Evolutionary conservation across 1,140 invertebrate species (phyloP).

Genomic region (Harlomillsia oculata): DNA sequence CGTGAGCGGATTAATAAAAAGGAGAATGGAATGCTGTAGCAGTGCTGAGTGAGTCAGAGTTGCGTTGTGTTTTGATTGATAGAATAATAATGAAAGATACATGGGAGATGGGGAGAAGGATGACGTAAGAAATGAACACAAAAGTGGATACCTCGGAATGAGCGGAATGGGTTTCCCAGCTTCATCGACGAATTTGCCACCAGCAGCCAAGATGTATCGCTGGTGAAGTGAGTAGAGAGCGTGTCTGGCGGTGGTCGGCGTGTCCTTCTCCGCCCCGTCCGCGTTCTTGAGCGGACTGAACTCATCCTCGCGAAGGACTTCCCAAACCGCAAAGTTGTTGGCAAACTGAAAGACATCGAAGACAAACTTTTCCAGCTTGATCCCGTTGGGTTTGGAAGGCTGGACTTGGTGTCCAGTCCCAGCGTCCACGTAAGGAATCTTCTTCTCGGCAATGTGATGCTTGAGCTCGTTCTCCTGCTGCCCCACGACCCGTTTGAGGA

Average conservation of each 20-base stretch:
- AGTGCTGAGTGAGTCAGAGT: no score
- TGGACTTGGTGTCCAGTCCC: slow-evolving; percentile 59
- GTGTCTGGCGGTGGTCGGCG: slow-evolving; percentile 69
- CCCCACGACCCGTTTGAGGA: slow-evolving; percentile 54
- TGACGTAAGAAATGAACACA: no score
- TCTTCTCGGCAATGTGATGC: slow-evolving; percentile 94
- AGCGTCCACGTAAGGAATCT: slow-evolving; percentile 77
- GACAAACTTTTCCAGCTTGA: slow-evolving; percentile 96
- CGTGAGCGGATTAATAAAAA: no score
- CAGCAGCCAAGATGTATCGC: slow-evolving; percentile 70
- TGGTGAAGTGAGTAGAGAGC: slow-evolving; percentile 73
- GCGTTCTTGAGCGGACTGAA: slow-evolving; percentile 96
- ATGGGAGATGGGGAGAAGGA: no score
- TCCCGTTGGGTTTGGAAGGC: slow-evolving; percentile 80
- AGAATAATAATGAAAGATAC: no score
- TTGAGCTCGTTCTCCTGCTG: slow-evolving; percentile 61
- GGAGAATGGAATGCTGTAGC: no score
- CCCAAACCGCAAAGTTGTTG: slow-evolving; percentile 83
- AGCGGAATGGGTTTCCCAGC: slow-evolving; percentile 44
- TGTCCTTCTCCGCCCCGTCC: slow-evolving; percentile 76
- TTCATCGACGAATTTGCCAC: slow-evolving; percentile 54
- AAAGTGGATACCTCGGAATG: slow-evolving; percentile 48
- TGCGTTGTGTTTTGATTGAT: no score
- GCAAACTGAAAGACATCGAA: slow-evolving; percentile 97
- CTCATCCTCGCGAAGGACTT: slow-evolving; percentile 83